Evolutionary conservation across 2,797 vertebrate species (phyloP).

Genomic region (Poeciliopsis infans): DNA sequence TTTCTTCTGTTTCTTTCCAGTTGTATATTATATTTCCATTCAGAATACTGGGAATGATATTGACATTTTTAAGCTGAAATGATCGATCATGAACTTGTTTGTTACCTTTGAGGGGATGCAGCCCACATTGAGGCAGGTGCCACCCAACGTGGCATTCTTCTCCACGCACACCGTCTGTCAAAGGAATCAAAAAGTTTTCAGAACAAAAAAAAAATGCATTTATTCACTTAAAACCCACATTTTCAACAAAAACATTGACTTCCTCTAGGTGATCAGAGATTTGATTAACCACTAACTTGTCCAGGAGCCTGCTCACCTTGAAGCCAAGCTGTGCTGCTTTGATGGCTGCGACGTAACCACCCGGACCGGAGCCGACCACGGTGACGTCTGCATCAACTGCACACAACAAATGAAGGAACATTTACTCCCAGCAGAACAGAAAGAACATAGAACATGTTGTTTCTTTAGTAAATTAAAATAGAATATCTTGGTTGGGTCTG

Average conservation of each 20-base stretch:
- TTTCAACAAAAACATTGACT: neutral
- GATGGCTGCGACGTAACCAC: slow-evolving; percentile 97
- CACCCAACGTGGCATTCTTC: slow-evolving; percentile 93
- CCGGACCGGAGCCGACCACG: slow-evolving; percentile 95
- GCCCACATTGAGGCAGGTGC: slow-evolving; percentile 97
- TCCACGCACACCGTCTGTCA: slow-evolving; percentile 93
- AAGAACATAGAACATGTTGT: neutral
- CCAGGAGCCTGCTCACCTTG: slow-evolving; percentile 81
- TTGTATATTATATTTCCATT: neutral
- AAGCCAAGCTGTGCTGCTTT: slow-evolving; percentile 98
- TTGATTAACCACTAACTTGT: neutral
- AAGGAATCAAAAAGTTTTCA: neutral
- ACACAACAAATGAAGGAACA: slow-evolving; percentile 17
- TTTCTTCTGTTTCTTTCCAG: neutral
- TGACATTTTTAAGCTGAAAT: neutral
- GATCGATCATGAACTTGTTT: neutral
- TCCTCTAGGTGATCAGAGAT: neutral
- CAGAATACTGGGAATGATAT: neutral
- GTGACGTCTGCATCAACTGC: slow-evolving; percentile 96
- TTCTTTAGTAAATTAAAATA: neutral
- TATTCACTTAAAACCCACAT: neutral
- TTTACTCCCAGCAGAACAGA: neutral
- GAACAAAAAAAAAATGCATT: neutral
- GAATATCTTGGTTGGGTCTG: neutral
- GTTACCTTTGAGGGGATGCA: slow-evolving; percentile 98